A percentile compares a stretch with the other conserved stretches of the same genome.
These are phyloP conservation scores for Anarhynchus alexandrinus DNA, from an alignment of 2,113 vertebrate genomes.

Conservation along the genomic window DNA sequence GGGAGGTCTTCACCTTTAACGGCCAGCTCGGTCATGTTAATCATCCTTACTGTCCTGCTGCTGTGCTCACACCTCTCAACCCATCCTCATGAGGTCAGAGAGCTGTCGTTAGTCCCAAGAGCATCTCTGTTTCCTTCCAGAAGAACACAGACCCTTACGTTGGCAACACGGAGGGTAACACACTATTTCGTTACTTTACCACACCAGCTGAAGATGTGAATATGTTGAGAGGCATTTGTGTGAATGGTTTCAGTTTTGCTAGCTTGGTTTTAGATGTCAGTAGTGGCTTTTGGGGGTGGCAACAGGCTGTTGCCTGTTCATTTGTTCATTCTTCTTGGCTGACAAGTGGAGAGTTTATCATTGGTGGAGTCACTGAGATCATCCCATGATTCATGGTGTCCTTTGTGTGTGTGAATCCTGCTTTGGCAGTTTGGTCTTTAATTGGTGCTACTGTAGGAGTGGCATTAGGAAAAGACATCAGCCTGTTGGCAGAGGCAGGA, in stretches of 20 bases:
- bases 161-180: background rate
- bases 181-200: background rate
- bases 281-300: background rate
- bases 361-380: conserved; percentile 22
- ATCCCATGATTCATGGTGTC: conserved; percentile 62
- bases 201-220: conserved; percentile 20
- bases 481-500: background rate
- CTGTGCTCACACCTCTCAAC: conserved; percentile 61
- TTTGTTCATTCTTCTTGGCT: conserved; percentile 37
- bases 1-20: conserved; percentile 72
- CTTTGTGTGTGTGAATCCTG: conserved; percentile 65
- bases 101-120: conserved; percentile 22
- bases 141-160: background rate
- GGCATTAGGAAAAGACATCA: background rate
- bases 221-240: conserved; percentile 51
- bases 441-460: background rate
- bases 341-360: conserved; percentile 42
- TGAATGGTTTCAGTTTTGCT: conserved; percentile 19
- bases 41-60: conserved; percentile 62
- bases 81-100: conserved; percentile 57
- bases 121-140: conserved; percentile 8
- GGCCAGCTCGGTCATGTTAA: conserved; percentile 53
- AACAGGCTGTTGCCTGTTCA: background rate
- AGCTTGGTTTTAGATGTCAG: background rate
- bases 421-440: conserved; percentile 47